phyloP scores from a whole-genome alignment of 2,113 vertebrate species.

The Prochilodus magdalenae region DNA sequence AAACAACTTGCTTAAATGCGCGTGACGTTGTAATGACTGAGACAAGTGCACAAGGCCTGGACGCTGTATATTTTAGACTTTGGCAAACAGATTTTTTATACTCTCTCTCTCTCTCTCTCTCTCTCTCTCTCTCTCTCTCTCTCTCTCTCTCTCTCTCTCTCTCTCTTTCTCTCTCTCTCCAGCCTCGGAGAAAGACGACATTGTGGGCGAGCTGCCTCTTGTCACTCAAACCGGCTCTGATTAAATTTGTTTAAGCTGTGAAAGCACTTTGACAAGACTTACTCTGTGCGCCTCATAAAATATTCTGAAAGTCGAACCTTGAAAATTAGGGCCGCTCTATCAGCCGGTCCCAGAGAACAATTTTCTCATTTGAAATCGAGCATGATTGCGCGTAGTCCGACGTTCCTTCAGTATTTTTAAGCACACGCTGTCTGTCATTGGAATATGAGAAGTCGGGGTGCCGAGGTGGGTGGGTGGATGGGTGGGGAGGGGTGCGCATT shows the following conservation, averaged over 20 bases:
- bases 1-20: background rate
- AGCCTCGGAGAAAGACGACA: constrained; percentile 68
- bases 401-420: background rate
- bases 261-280: constrained; percentile 71
- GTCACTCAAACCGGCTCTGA: constrained; percentile 72
- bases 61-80: background rate
- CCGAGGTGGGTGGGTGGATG: too few relatives aligned
- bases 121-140: background rate
- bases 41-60: background rate
- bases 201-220: constrained; percentile 71
- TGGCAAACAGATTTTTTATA: background rate
- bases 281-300: constrained; percentile 65
- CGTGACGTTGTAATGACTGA: background rate
- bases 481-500: too few relatives aligned
- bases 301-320: constrained; percentile 19
- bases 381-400: background rate
- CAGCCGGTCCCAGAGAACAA: constrained; percentile 9
- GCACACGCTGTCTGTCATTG: background rate
- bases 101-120: background rate
- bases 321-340: constrained; percentile 17
- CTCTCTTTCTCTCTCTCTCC: background rate
- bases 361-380: constrained; percentile 27
- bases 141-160: background rate
- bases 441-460: background rate
- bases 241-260: constrained; percentile 78